Base-by-base conservation (phyloP, 2,113 vertebrate genomes). In the Megaceryle maxima region DNA sequence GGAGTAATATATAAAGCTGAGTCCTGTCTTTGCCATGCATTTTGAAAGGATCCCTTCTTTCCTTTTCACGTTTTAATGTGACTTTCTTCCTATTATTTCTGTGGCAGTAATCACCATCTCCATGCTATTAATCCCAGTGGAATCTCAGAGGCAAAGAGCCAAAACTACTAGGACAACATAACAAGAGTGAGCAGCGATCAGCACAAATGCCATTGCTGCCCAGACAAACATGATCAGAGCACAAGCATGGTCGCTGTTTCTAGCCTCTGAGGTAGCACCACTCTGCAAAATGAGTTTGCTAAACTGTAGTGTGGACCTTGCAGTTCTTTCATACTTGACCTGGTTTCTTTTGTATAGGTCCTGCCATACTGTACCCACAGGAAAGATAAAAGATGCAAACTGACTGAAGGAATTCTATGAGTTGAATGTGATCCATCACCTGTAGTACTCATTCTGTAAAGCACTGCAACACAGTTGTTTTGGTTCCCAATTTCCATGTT, bases 131-230 rank as follows among this genome's bases (percentile, higher is more conserved):
- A 93, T 96, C 88, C 86, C 75, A 87, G 85, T 88, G 94, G 90
- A 94, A 95, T 96, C 90, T 96, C 79, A 72, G 83, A 70, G 91
- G 88, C 93, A 87, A 80, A 92, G 93, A 83, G 90, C 92, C 93
- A 95, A 59, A 95, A 92, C 48, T 35, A 21, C 83, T 51, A 60
- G 90, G 79, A 81, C 56, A 92, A 82, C 87, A 79, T 64, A 59
- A 57, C 55, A 74, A 24, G 75, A 86, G 72, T 6, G 73, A 93
- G 85, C 82, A 83, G 85, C 90, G 59, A 79, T 82, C 84, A 92
- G 85, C 75, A 63, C 35, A 53, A 50, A 55, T n/a, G 2, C 82
- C 75, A 77, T 68, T 7, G 2, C 86, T 87, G 67, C 26, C 1
- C 46, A 20, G 37, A 78, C 76, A 83, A 81, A 44, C 9, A 20